Evolutionary conservation across 2,888 invertebrate species (phyloP), one percentile per base, ranked within the genome.

Genomic region (Aromia moschata): DNA sequence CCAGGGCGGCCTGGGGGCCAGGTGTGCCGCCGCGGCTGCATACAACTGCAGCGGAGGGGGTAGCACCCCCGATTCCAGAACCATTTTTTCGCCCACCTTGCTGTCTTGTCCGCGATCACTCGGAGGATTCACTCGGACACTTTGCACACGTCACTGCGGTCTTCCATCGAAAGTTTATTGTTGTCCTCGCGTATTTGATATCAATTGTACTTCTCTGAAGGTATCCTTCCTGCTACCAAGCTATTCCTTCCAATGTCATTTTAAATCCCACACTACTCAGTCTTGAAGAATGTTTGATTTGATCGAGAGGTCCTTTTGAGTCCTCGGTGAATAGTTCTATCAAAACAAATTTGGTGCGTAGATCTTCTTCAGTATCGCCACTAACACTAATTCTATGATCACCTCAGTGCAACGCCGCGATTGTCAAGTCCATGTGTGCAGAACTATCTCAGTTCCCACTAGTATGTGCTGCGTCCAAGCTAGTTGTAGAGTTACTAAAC

Each of bases 21-120:
- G 82, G 75, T 87, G 86, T 30, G 87, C 87, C 74, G 88, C 87
- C 73, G 88, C 88, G 77, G 88, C 88, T 74, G 88, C 88, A 78
- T 89, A 89, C 70, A 89, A 81, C 76, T 89, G 87, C 79, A 89
- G 81, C 73, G 88, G 87, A 75, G 88, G 87, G 82, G 89, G 89
- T 81, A 89, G 80, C 71, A 87, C 88, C 62, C 77, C 82, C 79
- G 79, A 77, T 77, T 87, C 89, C 77, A 88, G 81, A 82, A 88
- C 88, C 88, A 88, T 88, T 72, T 77, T 80, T 17, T 62, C 56
- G 57, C 62, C 66, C 70, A 70, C 67, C 68, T 70, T 71, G 70
- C 56, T 55, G 41, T 54, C 41, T 37, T 58, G 43, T 45, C 44
- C 12, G 15, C 10, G 12, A 18, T 16, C 15, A 52, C 40, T 52